A percentile compares a stretch with the other conserved stretches of the same genome.
phyloP scores from a whole-genome alignment of 2,113 vertebrate genomes.

The Tretioscincus oriximinensis region DNA sequence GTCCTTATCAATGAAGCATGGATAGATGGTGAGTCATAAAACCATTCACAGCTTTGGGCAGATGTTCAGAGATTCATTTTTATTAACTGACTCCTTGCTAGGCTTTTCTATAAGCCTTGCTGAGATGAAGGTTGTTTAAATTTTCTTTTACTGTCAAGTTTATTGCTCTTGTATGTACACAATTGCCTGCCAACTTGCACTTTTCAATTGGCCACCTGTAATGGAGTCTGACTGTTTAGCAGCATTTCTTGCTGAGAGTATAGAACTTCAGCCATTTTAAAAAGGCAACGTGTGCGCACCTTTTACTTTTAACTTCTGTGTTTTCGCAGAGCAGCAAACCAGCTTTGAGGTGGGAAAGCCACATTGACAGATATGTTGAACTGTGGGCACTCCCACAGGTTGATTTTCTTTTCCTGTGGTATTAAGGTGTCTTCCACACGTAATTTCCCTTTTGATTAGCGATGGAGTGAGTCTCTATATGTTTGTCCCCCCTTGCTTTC shows the following conservation, averaged over 20 bases:
- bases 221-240: not conserved
- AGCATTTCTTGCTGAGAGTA: not conserved
- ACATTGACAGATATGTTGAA: not conserved
- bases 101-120: not conserved
- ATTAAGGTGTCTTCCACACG: too few species aligned
- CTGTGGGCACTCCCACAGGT: not conserved
- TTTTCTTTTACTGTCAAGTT: not conserved
- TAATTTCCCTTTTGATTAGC: too few species aligned
- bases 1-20: not conserved
- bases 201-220: conserved; percentile 4
- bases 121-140: not conserved
- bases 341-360: too few species aligned
- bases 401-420: too few species aligned
- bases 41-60: accelerated
- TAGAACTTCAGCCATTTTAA: not conserved
- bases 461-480: too few species aligned
- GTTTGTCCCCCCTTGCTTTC: too few species aligned
- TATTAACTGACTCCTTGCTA: not conserved
- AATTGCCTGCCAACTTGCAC: not conserved
- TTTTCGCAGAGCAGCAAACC: not conserved
- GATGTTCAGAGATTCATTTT: not conserved
- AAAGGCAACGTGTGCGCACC: not conserved
- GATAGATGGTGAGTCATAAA: accelerated
- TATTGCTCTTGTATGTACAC: not conserved
- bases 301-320: not conserved